A percentile compares a stretch with the other conserved stretches of the same genome.
Conservation (phyloP, 2,113 vertebrate genomes). For the Scytalopus superciliaris region DNA sequence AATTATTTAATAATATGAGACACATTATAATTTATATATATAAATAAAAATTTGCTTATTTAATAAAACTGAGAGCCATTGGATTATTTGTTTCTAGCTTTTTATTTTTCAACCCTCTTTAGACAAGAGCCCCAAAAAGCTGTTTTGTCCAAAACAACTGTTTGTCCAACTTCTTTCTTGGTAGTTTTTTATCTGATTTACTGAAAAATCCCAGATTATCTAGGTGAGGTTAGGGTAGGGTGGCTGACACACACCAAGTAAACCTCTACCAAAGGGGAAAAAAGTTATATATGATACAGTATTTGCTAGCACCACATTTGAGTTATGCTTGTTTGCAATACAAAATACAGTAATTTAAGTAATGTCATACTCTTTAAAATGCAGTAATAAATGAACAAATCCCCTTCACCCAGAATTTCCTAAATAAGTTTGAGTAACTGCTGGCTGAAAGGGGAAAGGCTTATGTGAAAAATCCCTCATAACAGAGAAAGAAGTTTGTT, state of each 20-base stretch:
- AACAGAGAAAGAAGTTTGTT: background rate
- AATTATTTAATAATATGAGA: slow-evolving; percentile 45
- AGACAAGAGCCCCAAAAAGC: background rate
- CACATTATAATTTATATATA: background rate
- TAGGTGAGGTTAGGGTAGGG: background rate
- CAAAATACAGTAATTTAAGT: background rate
- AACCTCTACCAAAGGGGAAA: background rate
- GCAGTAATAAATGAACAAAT: background rate
- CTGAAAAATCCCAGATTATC: background rate
- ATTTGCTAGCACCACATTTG: background rate
- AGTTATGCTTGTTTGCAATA: background rate
- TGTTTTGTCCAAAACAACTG: background rate
- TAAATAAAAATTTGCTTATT: background rate
- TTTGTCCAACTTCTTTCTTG: background rate
- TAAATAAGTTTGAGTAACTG: background rate
- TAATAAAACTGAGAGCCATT: slow-evolving; percentile 39
- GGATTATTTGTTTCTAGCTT: slow-evolving; percentile 25
- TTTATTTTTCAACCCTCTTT: background rate
- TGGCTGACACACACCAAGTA: background rate
- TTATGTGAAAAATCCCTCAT: background rate
- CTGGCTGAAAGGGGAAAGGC: background rate
- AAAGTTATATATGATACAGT: background rate
- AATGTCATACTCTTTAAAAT: background rate
- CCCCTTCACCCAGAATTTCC: background rate
- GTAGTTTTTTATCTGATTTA: background rate